Evolutionary conservation across 1,140 invertebrate genomes (phyloP).

Genomic region (Bombus affinis): DNA sequence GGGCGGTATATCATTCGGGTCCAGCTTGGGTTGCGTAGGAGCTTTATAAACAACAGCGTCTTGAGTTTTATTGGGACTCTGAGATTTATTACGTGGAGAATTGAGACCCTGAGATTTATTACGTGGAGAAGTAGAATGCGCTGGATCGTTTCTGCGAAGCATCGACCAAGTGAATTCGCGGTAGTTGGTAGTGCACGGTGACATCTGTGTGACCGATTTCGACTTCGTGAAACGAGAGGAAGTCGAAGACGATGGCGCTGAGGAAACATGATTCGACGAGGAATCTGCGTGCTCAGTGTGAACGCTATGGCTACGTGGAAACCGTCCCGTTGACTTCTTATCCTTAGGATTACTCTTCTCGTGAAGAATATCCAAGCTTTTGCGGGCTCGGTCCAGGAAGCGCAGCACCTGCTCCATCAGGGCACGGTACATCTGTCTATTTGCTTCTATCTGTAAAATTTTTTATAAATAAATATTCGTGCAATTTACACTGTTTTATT

Average conservation of each 20-base stretch:
- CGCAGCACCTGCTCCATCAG: constrained; percentile 90
- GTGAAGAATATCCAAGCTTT: constrained; percentile 84
- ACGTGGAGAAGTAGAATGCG: constrained; percentile 69
- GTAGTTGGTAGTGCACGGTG: constrained; percentile 59
- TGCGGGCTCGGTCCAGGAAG: constrained; percentile 88
- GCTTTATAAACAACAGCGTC: constrained; percentile 72
- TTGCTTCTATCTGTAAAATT: constrained; percentile 86
- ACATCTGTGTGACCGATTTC: constrained; percentile 79
- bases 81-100: constrained; percentile 66
- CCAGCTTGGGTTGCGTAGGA: constrained; percentile 69
- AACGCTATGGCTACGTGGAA: constrained; percentile 81
- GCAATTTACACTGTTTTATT: not conserved
- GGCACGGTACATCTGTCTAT: constrained; percentile 90
- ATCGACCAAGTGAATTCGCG: constrained; percentile 80
- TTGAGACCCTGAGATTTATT: constrained; percentile 68
- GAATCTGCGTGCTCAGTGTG: constrained; percentile 73
- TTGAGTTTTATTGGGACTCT: constrained; percentile 68
- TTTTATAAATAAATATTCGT: not conserved
- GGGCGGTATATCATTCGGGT: constrained; percentile 83
- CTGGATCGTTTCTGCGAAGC: constrained; percentile 75
- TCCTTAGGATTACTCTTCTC: constrained; percentile 70
- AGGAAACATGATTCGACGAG: constrained; percentile 34
- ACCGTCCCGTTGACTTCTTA: constrained; percentile 65
- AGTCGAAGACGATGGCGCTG: constrained; percentile 55
- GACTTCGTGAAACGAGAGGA: constrained; percentile 75